Evolutionary conservation across 1,140 invertebrate species (phyloP), one percentile per base, ranked within the genome.

Genomic region (Drosophila guanche): DNA sequence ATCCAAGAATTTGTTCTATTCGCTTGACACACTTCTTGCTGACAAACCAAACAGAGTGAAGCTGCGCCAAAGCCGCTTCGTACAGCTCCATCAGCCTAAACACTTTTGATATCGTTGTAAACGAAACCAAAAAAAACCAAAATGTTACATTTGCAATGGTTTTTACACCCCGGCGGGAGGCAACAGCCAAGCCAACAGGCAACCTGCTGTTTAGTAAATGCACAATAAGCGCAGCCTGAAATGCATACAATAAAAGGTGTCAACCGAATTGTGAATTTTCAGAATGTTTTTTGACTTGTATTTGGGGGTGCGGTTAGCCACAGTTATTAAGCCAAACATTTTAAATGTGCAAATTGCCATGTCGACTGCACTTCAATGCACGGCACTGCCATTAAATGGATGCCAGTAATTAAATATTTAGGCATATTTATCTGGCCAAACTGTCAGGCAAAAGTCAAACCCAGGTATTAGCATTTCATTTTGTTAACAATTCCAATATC

Each of bases 401-500:
- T 75, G 48, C 16, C 62, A 55, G 81, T 88, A 86, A 86, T 86
- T 86, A 86, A 86, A 86, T 86, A 86, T 86, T 88, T 77, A 60
- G 69, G 61, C 79, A 60, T 66, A 48, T 72, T 53, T 73, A 52
- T 56, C 42, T 27, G 70, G 42, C 7, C 10, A 37, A 20, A 14
- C 60, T 72, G 77, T 76, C 72, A 62, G 60, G 7, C 51, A 50
- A 65, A 51, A 80, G 71, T 75, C 61, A 66, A 51, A 77, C 69
- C 74, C 62, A 60, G 60, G 76, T 79, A 79, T 78, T 84, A 76
- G 69, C 79, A 61, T 77, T 46, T 68, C 79, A 59, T 77, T 46
- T 68, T n/a, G 65, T 47, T 68, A 54, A 46, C 65, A 50, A 67
- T 67, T 41, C 48, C 48, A 1, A 27, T 22, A 33, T 27, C 8